These are phyloP conservation scores for Pseudobourletiella spinata DNA, from an alignment of 1,140 invertebrate species.

Conservation along the genomic window DNA sequence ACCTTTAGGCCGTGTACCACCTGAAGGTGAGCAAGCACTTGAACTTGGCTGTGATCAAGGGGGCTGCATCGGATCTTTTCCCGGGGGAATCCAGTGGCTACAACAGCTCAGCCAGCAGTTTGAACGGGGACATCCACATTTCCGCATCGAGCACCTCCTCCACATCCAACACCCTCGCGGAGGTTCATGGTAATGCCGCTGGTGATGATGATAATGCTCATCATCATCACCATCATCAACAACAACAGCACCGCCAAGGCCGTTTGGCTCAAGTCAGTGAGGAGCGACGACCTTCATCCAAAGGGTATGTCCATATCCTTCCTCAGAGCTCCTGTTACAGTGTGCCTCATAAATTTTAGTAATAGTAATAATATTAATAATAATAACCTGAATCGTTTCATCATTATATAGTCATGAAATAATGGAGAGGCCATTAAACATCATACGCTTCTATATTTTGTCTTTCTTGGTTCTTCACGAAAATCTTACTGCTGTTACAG, in stretches of 20 bases:
- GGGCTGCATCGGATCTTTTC: slow-evolving; percentile 62
- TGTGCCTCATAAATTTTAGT: no score
- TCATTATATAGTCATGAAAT: no score
- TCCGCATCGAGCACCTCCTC: not conserved
- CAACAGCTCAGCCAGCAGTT: slow-evolving; percentile 66
- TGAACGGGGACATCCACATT: slow-evolving; percentile 51
- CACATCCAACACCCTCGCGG: not conserved
- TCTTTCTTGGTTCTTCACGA: no score
- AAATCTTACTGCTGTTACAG: no score
- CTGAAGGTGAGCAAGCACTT: slow-evolving; percentile 65
- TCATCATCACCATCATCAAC: not conserved
- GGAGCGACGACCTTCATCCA: not conserved
- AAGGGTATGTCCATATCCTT: not conserved
- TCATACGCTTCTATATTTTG: no score
- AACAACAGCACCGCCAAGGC: not conserved
- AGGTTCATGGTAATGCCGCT: not conserved
- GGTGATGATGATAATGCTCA: not conserved
- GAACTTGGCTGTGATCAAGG: slow-evolving; percentile 60
- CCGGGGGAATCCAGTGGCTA: slow-evolving; percentile 69
- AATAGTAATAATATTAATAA: no score
- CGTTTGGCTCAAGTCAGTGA: not conserved
- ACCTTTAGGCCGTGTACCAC: slow-evolving; percentile 55
- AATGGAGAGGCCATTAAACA: no score
- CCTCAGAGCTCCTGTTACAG: not conserved
- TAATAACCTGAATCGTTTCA: no score